phyloP scores from a whole-genome alignment of 2,888 invertebrate genomes.

The Criorhina ranunculi region DNA sequence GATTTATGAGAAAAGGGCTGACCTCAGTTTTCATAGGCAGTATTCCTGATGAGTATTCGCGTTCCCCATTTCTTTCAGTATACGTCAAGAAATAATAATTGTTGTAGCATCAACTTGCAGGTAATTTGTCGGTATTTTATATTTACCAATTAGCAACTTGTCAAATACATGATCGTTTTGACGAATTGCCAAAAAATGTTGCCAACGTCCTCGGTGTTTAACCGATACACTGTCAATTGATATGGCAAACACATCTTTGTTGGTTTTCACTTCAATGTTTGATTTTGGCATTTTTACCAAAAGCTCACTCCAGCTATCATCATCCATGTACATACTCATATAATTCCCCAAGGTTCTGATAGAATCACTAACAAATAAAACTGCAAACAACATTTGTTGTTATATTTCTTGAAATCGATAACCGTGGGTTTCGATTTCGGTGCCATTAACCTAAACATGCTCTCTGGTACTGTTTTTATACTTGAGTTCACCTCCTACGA shows the following conservation, averaged over 20 bases:
- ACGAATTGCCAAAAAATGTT: slow-evolving; percentile 17
- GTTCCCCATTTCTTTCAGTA: too few species aligned
- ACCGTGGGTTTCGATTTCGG: slow-evolving; percentile 45
- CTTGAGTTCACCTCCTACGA: slow-evolving; percentile 54
- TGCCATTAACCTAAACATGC: slow-evolving; percentile 60
- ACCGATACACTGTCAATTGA: slow-evolving; percentile 4
- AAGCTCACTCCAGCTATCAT: neutral
- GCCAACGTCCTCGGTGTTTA: neutral
- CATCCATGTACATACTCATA: neutral
- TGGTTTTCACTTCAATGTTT: slow-evolving; percentile 10
- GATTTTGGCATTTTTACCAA: slow-evolving; percentile 13
- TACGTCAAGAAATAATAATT: neutral
- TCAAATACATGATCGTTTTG: neutral
- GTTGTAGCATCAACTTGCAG: neutral
- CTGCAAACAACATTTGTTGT: slow-evolving; percentile 23
- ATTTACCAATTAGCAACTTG: neutral
- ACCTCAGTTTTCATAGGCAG: too few species aligned
- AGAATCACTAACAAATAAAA: slow-evolving; percentile 13
- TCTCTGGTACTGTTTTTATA: slow-evolving; percentile 30
- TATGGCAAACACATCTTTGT: slow-evolving; percentile 12
- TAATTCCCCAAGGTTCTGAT: slow-evolving; percentile 10
- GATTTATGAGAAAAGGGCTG: too few species aligned
- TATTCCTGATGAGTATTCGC: too few species aligned
- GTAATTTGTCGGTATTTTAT: neutral
- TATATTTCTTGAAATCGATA: slow-evolving; percentile 24